Conservation (phyloP, 2,888 invertebrate species). For the Pecten maximus region DNA sequence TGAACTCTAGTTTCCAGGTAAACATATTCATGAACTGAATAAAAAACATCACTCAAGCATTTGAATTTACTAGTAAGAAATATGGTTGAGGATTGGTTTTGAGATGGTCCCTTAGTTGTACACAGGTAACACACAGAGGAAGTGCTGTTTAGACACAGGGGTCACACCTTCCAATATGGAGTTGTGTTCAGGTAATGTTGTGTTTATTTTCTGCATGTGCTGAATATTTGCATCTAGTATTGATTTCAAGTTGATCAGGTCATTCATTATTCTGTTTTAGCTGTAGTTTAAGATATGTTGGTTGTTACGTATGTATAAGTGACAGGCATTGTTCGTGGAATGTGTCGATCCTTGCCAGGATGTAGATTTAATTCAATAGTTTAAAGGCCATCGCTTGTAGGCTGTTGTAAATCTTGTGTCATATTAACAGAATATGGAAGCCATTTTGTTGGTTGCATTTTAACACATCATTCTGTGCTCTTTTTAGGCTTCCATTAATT, state of each 20-base stretch:
- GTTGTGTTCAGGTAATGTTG: conserved; percentile 33
- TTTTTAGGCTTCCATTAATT: neutral
- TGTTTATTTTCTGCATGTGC: conserved; percentile 29
- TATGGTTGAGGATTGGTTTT: neutral
- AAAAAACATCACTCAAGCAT: neutral
- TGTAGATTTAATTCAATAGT: conserved; percentile 13
- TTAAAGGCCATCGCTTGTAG: conserved; percentile 15
- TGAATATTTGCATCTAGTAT: neutral
- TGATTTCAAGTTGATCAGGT: neutral
- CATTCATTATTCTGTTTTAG: neutral
- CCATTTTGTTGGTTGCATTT: neutral
- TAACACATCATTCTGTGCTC: neutral
- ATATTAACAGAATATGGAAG: neutral
- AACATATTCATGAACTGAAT: neutral
- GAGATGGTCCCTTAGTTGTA: conserved; percentile 14
- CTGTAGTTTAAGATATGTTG: neutral
- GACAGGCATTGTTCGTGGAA: neutral
- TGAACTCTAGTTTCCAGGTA: neutral
- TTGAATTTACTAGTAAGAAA: neutral
- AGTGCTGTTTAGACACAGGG: conserved; percentile 35
- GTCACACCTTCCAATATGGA: conserved; percentile 33
- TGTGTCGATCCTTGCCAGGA: neutral
- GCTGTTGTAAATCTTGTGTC: neutral
- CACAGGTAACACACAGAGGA: conserved; percentile 23
- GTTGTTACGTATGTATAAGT: neutral